Base-by-base conservation (phyloP, 2,888 invertebrate species). In the Thecophora atra region DNA sequence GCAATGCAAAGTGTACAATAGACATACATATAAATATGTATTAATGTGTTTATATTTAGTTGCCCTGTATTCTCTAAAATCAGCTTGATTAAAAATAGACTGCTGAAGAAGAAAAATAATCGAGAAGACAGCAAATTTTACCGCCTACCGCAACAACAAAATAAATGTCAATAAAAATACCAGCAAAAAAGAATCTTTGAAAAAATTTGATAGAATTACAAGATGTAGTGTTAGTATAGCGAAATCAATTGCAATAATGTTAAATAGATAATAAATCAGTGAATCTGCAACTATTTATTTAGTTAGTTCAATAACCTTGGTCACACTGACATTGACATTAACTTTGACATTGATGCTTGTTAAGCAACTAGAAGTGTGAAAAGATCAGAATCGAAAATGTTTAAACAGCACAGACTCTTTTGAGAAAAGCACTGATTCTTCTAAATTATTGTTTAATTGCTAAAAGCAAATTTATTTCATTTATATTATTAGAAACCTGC, bases 31-130 rank as follows among this genome's bases (percentile, higher is more conserved):
- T 37, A 37, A 37, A 37, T 11, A 37, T 37, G 37, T 37, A 37
- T 11, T 37, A 8, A 37, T 66, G 62, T 75, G 74, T 75, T 72
- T 75, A 68, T 74, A 56, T 56, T 24, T 21, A 75, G 72, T 72
- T 71, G 73, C 66, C 75, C 71, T 74, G 75, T 71, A 74, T 72
- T 72, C 62, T 26, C 63, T 28, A 62, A 68, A 72, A 71, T 71
- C 71, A 71, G 75, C 73, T 73, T 69, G 56, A 56, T 47, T 71
- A 73, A 73, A 75, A 75, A 75, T 75, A 75, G 71, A 68, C 64
- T 21, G 17, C 28, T 26, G 24, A 24, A 54, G 54, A 58, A 26
- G 24, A 21, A 21, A 26, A n/a, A n/a, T 2, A 17, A 58, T 21
- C 2, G 21, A 11, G 21, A 54, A 42, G 13, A 26, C 11, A 5